phyloP scores from a whole-genome alignment of 2,888 invertebrate genomes.

The Amiota communis region DNA sequence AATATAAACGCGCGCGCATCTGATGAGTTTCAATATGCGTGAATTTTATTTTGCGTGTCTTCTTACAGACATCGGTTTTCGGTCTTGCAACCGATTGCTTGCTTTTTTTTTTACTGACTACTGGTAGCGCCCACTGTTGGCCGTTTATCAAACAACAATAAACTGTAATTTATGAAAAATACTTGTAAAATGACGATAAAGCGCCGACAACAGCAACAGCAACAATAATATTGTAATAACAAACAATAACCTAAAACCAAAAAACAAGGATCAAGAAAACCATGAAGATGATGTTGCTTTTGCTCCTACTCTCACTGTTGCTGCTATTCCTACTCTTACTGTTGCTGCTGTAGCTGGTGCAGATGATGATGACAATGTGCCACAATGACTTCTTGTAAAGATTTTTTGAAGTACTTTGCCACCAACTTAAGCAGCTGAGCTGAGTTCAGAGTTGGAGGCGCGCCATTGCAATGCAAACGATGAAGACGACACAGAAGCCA shows the following conservation, averaged over 20 bases:
- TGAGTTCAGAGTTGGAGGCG: not conserved
- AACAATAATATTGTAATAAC: not conserved
- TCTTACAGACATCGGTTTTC: constrained; percentile 8
- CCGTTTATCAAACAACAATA: constrained; percentile 69
- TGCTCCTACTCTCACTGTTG: not conserved
- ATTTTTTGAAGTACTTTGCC: constrained; percentile 30
- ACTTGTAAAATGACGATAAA: constrained; percentile 66
- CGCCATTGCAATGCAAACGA: constrained; percentile 4
- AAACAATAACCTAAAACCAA: constrained; percentile 9
- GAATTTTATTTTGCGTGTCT: constrained; percentile 1
- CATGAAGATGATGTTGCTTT: constrained; percentile 35
- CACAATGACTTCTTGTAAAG: constrained; percentile 49
- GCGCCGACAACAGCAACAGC: constrained; percentile 46
- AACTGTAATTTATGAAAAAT: constrained; percentile 69
- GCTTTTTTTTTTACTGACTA: constrained; percentile 44
- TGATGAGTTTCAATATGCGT: not conserved
- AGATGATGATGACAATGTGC: constrained; percentile 60
- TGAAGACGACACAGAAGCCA: constrained; percentile 34
- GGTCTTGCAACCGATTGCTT: not conserved
- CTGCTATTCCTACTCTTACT: too few species aligned
- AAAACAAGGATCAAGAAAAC: not conserved
- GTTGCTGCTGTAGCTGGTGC: too few species aligned
- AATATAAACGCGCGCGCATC: constrained; percentile 60
- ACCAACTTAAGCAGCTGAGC: constrained; percentile 39
- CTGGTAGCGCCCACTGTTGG: constrained; percentile 66